These are phyloP conservation scores for Ibidorhyncha struthersii DNA, from an alignment of 2,113 vertebrate species.

Conservation along the genomic window DNA sequence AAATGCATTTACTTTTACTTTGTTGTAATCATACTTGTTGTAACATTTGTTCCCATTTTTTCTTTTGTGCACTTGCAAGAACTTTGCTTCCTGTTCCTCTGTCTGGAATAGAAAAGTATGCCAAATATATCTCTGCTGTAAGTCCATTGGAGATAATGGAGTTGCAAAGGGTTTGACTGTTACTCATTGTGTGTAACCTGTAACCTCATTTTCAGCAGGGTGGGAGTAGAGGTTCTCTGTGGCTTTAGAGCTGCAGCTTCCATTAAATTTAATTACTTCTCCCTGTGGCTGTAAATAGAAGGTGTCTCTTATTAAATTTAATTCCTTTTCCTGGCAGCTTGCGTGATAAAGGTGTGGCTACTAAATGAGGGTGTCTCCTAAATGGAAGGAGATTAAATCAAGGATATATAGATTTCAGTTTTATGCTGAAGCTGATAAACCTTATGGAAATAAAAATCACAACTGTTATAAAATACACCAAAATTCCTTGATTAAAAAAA, in stretches of 20 bases:
- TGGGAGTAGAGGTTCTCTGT: not conserved
- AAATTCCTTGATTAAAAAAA: not conserved
- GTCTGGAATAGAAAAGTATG: not conserved
- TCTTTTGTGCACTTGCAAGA: not conserved
- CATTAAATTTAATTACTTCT: constrained; percentile 63
- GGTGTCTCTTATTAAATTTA: constrained; percentile 29
- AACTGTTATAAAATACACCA: not conserved
- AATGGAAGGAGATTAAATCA: not conserved
- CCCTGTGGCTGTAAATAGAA: constrained; percentile 42
- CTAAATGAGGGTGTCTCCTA: not conserved
- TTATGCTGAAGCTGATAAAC: not conserved
- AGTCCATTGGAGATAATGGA: not conserved
- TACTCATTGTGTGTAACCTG: not conserved
- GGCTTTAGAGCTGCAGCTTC: constrained; percentile 42
- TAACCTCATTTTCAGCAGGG: constrained; percentile 9
- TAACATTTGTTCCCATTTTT: not conserved
- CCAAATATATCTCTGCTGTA: not conserved
- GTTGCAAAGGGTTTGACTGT: not conserved
- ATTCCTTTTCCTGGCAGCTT: constrained; percentile 31
- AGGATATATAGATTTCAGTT: not conserved
- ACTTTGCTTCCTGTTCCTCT: not conserved
- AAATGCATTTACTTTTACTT: not conserved
- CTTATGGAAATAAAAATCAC: not conserved
- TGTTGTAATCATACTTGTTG: not conserved
- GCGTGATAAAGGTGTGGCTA: constrained; percentile 3